phyloP scores from a whole-genome alignment of 2,888 invertebrate genomes.

The Conistra vaccinii region DNA sequence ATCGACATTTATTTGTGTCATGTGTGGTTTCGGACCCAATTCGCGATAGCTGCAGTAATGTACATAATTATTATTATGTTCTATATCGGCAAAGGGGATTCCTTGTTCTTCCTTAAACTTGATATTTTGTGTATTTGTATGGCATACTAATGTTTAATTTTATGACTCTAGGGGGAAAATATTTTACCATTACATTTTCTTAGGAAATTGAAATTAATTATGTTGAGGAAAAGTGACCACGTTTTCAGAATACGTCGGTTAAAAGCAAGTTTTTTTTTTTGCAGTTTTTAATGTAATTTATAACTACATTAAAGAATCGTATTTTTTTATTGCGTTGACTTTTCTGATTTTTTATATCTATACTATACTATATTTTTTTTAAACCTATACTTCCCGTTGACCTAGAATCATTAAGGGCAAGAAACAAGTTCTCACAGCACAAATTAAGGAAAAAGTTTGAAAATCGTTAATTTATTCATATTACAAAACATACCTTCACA shows the following conservation, averaged over 20 bases:
- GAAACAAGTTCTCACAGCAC: no score
- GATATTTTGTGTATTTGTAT: neutral
- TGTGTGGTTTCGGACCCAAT: neutral
- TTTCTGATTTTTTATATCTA: no score
- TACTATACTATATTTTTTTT: no score
- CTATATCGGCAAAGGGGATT: conserved; percentile 21
- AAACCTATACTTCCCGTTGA: no score
- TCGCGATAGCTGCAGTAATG: neutral
- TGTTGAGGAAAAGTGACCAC: neutral
- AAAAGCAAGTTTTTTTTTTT: neutral
- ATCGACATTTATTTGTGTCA: conserved; percentile 14
- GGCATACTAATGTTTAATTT: neutral
- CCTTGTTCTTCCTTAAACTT: neutral
- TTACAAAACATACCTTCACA: no score
- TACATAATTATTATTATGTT: neutral
- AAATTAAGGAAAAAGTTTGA: no score
- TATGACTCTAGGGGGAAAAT: neutral
- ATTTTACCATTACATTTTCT: neutral
- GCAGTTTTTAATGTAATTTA: neutral
- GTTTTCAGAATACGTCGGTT: neutral
- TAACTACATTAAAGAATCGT: no score
- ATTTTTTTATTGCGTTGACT: no score
- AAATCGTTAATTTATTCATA: no score
- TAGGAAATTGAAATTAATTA: neutral
- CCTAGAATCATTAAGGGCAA: no score